Conservation (phyloP, 1,140 invertebrate species). For the Diorhabda carinulata region DNA sequence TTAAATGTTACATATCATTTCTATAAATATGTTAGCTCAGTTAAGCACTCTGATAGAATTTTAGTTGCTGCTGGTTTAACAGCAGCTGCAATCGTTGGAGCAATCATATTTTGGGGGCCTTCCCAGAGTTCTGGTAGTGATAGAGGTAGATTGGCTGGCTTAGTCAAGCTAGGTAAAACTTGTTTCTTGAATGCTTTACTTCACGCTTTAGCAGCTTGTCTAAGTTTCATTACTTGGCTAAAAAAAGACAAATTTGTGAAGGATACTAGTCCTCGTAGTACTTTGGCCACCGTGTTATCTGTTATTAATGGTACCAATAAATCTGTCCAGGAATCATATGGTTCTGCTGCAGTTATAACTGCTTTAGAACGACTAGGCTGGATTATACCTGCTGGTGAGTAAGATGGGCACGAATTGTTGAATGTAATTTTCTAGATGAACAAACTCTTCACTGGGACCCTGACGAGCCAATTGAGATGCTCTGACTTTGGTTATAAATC, state of each 20-base stretch:
- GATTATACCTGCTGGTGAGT: constrained; percentile 84
- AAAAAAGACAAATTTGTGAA: constrained; percentile 51
- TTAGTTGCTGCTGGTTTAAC: constrained; percentile 68
- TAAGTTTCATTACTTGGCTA: constrained; percentile 79
- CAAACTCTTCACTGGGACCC: constrained; percentile 77
- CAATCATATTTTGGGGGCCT: constrained; percentile 76
- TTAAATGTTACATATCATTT: too few relatives aligned
- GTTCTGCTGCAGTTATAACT: constrained; percentile 71
- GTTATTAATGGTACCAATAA: constrained; percentile 74
- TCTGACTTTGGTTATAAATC: constrained; percentile 76
- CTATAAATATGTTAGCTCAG: background rate
- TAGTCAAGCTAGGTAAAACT: constrained; percentile 80
- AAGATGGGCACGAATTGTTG: constrained; percentile 89
- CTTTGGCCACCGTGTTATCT: constrained; percentile 43
- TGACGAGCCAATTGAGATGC: constrained; percentile 80
- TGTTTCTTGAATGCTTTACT: constrained; percentile 84
- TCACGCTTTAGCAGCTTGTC: constrained; percentile 78
- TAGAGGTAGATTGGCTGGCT: constrained; percentile 69
- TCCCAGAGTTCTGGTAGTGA: constrained; percentile 55
- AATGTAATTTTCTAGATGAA: constrained; percentile 80
- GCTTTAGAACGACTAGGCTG: constrained; percentile 71
- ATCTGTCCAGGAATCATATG: constrained; percentile 53
- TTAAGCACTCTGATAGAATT: constrained; percentile 64
- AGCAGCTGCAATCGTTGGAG: constrained; percentile 69
- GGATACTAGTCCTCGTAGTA: constrained; percentile 42